These are phyloP conservation scores for Leptinotarsa texana DNA, from an alignment of 1,140 invertebrate species.

Conservation along the genomic window DNA sequence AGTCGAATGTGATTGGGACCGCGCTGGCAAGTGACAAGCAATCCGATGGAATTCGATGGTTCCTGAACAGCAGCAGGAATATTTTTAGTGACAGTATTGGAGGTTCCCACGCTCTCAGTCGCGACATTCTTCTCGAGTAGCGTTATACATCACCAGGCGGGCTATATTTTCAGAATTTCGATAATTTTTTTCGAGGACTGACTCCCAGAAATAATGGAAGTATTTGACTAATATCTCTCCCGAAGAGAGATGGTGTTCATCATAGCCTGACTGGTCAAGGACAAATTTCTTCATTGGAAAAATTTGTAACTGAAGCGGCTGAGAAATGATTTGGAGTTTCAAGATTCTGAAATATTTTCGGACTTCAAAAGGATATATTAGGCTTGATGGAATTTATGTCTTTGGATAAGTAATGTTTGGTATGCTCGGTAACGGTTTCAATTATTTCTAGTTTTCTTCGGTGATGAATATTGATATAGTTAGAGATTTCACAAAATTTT, in stretches of 20 bases:
- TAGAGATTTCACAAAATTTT: no score
- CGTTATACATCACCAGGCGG: slow-evolving; percentile 38
- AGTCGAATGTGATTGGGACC: background rate
- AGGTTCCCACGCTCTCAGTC: slow-evolving; percentile 46
- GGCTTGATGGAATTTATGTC: no score
- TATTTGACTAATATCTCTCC: slow-evolving; percentile 3
- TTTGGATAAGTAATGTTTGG: no score
- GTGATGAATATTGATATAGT: no score
- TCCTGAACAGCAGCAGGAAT: slow-evolving; percentile 39
- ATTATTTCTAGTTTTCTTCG: no score
- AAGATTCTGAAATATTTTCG: no score
- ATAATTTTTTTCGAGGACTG: slow-evolving; percentile 26
- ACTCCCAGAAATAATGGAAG: background rate
- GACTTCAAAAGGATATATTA: no score
- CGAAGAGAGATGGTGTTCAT: slow-evolving; percentile 4
- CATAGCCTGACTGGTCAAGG: background rate
- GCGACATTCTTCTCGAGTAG: slow-evolving; percentile 38
- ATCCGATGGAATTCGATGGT: slow-evolving; percentile 47
- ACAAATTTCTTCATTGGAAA: background rate
- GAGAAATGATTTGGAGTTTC: background rate
- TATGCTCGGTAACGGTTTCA: no score
- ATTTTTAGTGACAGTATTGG: slow-evolving; percentile 50
- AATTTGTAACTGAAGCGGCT: background rate
- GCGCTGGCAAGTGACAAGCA: slow-evolving; percentile 38
- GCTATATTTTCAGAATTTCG: slow-evolving; percentile 37